A percentile compares a stretch with the other conserved stretches of the same genome.
phyloP scores from a whole-genome alignment of 2,797 vertebrate species.

The Lepidocolaptes lacrymiger region DNA sequence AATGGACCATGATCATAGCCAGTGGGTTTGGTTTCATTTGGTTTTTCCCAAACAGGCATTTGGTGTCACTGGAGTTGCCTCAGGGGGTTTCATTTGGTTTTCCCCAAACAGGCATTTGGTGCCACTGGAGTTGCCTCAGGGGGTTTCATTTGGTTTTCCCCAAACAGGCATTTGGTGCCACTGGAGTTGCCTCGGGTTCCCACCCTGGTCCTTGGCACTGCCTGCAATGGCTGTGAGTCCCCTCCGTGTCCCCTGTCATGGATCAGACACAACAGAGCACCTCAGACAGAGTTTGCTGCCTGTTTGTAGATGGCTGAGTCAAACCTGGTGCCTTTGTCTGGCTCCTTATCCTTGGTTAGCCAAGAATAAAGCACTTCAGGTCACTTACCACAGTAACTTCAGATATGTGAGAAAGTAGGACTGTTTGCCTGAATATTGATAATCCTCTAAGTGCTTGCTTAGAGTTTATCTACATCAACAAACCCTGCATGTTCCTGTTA shows the following conservation, averaged over 20 bases:
- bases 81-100: neutral
- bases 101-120: neutral
- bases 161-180: neutral
- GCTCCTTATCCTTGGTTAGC: neutral
- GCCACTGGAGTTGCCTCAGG: neutral
- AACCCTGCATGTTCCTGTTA: neutral
- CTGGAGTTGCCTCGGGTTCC: neutral
- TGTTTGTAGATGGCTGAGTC: neutral
- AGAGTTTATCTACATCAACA: neutral
- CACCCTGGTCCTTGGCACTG: neutral
- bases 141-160: neutral
- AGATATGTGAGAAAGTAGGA: neutral
- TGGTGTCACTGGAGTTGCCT: neutral
- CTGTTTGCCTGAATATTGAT: neutral
- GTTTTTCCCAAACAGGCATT: neutral
- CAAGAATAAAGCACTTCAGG: neutral
- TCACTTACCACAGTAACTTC: neutral
- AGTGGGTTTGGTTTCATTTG: neutral
- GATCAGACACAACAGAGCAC: neutral
- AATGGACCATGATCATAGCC: accelerated
- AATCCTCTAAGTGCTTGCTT: neutral
- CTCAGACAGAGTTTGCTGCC: neutral
- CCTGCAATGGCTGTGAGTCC: neutral
- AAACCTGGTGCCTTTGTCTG: neutral
- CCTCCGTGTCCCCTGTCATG: accelerated